phyloP scores from a whole-genome alignment of 2,797 vertebrate genomes.

The Calcarius lapponicus region DNA sequence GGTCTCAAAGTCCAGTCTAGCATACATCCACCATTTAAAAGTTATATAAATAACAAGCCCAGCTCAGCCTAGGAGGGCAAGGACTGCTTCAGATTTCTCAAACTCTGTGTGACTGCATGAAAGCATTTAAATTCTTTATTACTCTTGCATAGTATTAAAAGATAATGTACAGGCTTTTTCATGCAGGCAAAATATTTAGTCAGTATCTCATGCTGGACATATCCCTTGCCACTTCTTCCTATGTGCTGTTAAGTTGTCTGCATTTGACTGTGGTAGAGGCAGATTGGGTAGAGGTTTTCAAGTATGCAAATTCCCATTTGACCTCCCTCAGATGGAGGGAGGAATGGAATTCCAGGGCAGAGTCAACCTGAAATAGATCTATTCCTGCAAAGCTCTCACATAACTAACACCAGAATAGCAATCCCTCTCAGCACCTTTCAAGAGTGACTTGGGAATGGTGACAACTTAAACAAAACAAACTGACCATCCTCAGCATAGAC shows the following conservation, averaged over 20 bases:
- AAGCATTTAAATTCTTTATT: not conserved
- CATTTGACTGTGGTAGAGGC: fast-evolving
- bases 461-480: not conserved
- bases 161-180: not conserved
- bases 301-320: not conserved
- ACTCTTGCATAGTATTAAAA: not conserved
- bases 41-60: not conserved
- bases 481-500: not conserved
- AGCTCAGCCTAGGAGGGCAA: not conserved
- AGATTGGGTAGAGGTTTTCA: not conserved
- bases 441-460: not conserved
- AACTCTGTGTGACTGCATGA: not conserved
- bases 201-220: not conserved
- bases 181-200: not conserved
- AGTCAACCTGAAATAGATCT: not conserved
- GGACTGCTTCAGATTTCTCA: not conserved
- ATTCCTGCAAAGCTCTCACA: not conserved
- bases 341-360: not conserved
- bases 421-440: not conserved
- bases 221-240: not conserved
- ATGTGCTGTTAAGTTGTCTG: not conserved
- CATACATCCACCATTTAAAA: not conserved
- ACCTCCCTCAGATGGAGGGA: not conserved
- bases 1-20: not conserved
- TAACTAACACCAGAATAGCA: not conserved